Evolutionary conservation across 1,140 invertebrate genomes (phyloP).

Genomic region (Triops cancriformis): DNA sequence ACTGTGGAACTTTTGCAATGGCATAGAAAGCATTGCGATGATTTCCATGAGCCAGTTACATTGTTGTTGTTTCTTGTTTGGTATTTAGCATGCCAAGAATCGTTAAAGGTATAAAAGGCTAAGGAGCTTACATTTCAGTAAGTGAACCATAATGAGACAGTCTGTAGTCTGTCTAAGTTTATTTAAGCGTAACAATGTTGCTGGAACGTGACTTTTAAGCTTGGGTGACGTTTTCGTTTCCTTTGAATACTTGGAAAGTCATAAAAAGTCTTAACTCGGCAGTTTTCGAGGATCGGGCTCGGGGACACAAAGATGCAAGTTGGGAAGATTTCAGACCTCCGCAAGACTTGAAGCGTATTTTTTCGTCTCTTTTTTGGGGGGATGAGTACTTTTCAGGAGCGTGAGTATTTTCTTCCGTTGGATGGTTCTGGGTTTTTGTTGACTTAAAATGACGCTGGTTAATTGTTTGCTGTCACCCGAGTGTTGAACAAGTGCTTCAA

Average conservation of each 20-base stretch:
- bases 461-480: slow-evolving; percentile 13
- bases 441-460: not conserved
- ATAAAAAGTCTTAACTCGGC: not conserved
- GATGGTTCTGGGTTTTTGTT: not conserved
- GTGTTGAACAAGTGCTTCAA: slow-evolving; percentile 5
- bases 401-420: not conserved
- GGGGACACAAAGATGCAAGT: not conserved
- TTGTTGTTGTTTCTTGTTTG: no score
- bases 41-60: no score
- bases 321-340: not conserved
- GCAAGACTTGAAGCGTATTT: not conserved
- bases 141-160: slow-evolving; percentile 7
- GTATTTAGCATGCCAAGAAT: not conserved
- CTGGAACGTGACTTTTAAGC: not conserved
- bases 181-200: slow-evolving; percentile 11
- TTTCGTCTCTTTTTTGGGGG: not conserved
- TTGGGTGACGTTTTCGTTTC: not conserved
- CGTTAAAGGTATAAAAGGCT: not conserved
- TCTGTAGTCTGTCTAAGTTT: not conserved
- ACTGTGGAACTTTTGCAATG: no score
- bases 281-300: not conserved
- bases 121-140: not conserved
- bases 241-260: not conserved
- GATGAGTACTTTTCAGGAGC: not conserved
- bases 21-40: no score